Conservation (phyloP, 2,113 vertebrate species). For the Pantherophis guttatus region DNA sequence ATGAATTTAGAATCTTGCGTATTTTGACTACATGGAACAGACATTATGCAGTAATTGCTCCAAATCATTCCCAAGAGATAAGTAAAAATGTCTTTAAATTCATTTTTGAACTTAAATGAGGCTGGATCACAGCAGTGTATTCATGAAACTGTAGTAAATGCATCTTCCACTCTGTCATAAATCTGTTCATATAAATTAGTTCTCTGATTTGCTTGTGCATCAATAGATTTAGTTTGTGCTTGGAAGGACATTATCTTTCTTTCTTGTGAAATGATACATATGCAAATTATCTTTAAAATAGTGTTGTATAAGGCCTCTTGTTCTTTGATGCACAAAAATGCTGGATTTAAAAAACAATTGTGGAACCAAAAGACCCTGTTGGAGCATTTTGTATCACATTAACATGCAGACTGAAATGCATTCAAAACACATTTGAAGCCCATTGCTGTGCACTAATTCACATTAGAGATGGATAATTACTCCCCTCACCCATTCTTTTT, state of each 20-base stretch:
- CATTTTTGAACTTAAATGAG: background rate
- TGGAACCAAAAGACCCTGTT: background rate
- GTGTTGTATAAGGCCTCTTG: background rate
- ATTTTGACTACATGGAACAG: background rate
- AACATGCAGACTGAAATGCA: background rate
- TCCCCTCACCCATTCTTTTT: background rate
- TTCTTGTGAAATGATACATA: background rate
- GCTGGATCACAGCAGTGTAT: background rate
- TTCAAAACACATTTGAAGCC: background rate
- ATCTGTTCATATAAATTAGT: background rate
- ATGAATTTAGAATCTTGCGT: background rate
- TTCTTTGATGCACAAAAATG: background rate
- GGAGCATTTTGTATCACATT: background rate
- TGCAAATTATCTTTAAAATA: background rate
- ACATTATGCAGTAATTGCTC: background rate
- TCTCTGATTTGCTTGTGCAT: background rate
- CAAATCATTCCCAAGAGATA: background rate
- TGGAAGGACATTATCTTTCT: background rate
- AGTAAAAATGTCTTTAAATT: background rate
- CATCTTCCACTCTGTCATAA: background rate
- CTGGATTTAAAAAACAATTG: background rate
- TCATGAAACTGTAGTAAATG: background rate
- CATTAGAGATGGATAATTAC: background rate
- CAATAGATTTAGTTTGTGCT: background rate
- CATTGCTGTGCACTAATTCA: background rate